phyloP scores from a whole-genome alignment of 2,113 vertebrate genomes.

The Neodontobutis hainanensis region DNA sequence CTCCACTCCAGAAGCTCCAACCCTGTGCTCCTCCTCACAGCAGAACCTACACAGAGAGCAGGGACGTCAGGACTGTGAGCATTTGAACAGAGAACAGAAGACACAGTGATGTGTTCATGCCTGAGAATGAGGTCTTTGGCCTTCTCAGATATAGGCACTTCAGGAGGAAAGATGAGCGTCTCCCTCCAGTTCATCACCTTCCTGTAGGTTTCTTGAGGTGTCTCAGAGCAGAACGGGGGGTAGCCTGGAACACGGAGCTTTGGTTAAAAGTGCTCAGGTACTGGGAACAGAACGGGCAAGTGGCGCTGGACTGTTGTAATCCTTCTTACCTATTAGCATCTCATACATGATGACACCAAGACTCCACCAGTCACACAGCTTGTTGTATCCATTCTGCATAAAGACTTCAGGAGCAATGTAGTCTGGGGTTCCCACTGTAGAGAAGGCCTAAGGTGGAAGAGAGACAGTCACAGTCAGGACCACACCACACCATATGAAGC shows the following conservation, averaged over 20 bases:
- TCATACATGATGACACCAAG: conserved; percentile 98
- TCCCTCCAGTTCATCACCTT: conserved; percentile 99
- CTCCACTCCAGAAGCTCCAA: conserved; percentile 90
- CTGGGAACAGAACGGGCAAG: background rate
- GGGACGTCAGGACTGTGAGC: too few relatives aligned
- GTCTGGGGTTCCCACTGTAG: conserved; percentile 95
- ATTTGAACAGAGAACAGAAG: too few relatives aligned
- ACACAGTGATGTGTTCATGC: conserved; percentile 59
- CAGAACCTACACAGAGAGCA: conserved; percentile 85
- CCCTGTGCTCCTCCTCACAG: conserved; percentile 95
- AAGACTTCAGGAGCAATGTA: conserved; percentile 98
- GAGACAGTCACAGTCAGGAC: background rate
- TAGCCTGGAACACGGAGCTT: conserved; percentile 82
- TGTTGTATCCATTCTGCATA: conserved; percentile 98
- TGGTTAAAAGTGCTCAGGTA: background rate
- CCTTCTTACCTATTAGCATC: conserved; percentile 91
- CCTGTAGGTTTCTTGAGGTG: conserved; percentile 97
- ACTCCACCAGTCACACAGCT: conserved; percentile 98
- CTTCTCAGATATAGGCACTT: conserved; percentile 97
- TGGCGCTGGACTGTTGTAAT: background rate
- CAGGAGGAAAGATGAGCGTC: conserved; percentile 94
- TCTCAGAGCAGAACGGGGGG: conserved; percentile 97
- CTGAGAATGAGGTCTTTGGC: conserved; percentile 98
- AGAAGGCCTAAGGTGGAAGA: conserved; percentile 84
- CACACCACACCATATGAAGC: too few relatives aligned